Conservation (phyloP, 2,888 invertebrate species). For the Eulithis prunata region DNA sequence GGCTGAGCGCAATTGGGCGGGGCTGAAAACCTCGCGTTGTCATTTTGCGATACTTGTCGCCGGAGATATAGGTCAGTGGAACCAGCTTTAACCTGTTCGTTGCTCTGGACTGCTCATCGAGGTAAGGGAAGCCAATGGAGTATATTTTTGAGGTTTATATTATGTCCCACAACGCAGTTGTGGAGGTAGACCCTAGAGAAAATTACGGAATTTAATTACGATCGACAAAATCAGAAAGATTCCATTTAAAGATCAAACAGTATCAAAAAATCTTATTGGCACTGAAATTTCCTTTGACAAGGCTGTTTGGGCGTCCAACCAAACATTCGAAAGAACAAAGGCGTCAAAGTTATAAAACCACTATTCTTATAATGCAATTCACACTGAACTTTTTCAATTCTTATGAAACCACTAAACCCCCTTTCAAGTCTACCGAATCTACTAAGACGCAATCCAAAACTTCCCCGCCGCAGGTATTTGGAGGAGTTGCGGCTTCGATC, state of each 20-base stretch:
- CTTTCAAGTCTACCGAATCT: constrained; percentile 30
- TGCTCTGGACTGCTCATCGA: constrained; percentile 33
- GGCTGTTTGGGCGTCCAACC: too few species aligned
- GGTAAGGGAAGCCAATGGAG: constrained; percentile 9
- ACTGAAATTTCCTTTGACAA: too few species aligned
- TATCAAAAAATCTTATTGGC: too few species aligned
- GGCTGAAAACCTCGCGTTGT: constrained; percentile 55
- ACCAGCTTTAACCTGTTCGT: constrained; percentile 49
- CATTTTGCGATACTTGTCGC: constrained; percentile 57
- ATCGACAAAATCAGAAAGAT: too few species aligned
- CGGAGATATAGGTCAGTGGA: constrained; percentile 62
- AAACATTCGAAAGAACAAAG: too few species aligned
- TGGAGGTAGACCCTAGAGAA: too few species aligned
- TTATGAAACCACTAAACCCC: constrained; percentile 27
- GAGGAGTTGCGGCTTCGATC: constrained; percentile 49
- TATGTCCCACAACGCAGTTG: not conserved
- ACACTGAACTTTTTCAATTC: constrained; percentile 4
- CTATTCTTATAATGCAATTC: not conserved
- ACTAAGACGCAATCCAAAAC: constrained; percentile 41
- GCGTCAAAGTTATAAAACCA: not conserved
- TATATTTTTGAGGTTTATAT: not conserved
- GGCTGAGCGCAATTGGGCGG: constrained; percentile 54
- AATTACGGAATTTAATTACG: too few species aligned
- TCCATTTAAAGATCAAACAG: too few species aligned
- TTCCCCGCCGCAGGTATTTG: constrained; percentile 47